phyloP scores from a whole-genome alignment of 2,888 invertebrate genomes.

The Thera obeliscata region DNA sequence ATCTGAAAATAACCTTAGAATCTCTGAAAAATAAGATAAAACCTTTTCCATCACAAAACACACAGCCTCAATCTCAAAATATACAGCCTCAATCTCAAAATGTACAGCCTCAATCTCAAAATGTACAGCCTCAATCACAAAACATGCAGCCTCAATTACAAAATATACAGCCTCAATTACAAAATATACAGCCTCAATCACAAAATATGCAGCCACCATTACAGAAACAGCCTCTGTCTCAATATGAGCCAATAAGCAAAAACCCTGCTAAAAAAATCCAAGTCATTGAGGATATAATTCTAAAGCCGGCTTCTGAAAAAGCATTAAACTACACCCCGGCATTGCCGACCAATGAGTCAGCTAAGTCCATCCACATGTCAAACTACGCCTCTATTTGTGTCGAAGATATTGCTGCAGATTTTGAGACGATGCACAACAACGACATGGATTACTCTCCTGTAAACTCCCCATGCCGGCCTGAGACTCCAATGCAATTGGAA shows the following conservation, averaged over 20 bases:
- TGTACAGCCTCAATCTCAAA: conserved; percentile 5
- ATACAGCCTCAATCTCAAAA: conserved; percentile 7
- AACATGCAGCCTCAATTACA: not conserved
- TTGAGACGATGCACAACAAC: conserved; percentile 57
- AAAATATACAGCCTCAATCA: too few relatives aligned
- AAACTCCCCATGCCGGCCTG: conserved; percentile 55
- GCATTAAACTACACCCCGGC: conserved; percentile 22
- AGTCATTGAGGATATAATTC: conserved; percentile 21
- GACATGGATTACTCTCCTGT: conserved; percentile 74
- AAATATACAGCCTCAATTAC: too few relatives aligned
- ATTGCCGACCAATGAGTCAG: conserved; percentile 30
- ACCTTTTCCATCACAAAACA: conserved; percentile 33
- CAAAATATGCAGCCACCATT: not conserved
- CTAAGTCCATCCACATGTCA: conserved; percentile 38
- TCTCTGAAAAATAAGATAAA: conserved; percentile 59
- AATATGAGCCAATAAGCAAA: conserved; percentile 4
- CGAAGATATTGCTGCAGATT: conserved; percentile 73
- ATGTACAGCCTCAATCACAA: conserved; percentile 1
- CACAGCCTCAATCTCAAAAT: conserved; percentile 7
- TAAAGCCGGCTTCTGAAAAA: conserved; percentile 19
- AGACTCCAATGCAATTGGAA: conserved; percentile 33
- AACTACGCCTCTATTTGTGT: conserved; percentile 64
- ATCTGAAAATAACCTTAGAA: conserved; percentile 66
- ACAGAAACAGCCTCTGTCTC: conserved; percentile 1
- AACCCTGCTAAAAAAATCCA: conserved; percentile 18